These are phyloP conservation scores for Meloidogyne hapla DNA, from an alignment of 1,140 invertebrate genomes.

Conservation along the genomic window DNA sequence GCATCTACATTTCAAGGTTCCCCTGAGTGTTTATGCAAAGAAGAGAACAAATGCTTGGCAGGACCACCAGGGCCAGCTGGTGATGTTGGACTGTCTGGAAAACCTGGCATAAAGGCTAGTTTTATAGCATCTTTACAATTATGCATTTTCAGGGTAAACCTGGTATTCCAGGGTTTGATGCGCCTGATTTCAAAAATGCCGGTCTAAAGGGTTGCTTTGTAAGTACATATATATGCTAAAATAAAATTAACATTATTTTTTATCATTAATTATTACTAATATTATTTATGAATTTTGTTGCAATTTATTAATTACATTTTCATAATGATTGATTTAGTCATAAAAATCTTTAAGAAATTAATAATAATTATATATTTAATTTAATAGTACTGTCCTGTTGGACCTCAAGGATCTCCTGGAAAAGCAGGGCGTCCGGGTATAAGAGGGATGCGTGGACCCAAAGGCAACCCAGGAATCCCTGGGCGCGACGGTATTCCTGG, in stretches of 20 bases:
- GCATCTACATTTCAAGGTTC: background rate
- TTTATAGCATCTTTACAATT: background rate
- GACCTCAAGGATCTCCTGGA: conserved; percentile 39
- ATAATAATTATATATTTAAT: background rate
- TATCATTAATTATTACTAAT: too few relatives aligned
- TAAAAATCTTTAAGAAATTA: too few relatives aligned
- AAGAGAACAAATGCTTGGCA: conserved; percentile 38
- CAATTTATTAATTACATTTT: too few relatives aligned
- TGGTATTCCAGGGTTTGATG: conserved; percentile 34
- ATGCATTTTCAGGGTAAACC: conserved; percentile 29
- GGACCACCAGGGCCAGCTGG: conserved; percentile 40
- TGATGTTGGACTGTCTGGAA: conserved; percentile 18
- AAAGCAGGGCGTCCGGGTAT: conserved; percentile 43
- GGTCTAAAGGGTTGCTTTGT: conserved; percentile 41
- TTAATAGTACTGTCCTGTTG: conserved; percentile 42
- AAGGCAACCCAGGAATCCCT: conserved; percentile 44
- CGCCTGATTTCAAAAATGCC: conserved; percentile 37
- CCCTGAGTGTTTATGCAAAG: conserved; percentile 10
- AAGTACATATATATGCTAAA: conserved; percentile 15
- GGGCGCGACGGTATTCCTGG: conserved; percentile 29
- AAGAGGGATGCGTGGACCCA: conserved; percentile 49
- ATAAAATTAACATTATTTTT: background rate
- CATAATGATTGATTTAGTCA: too few relatives aligned
- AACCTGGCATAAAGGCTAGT: background rate
- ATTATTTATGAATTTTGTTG: too few relatives aligned